These are phyloP conservation scores for Anthopleura sola DNA, from an alignment of 64 coral and sea anemone genomes.

Conservation along the genomic window DNA sequence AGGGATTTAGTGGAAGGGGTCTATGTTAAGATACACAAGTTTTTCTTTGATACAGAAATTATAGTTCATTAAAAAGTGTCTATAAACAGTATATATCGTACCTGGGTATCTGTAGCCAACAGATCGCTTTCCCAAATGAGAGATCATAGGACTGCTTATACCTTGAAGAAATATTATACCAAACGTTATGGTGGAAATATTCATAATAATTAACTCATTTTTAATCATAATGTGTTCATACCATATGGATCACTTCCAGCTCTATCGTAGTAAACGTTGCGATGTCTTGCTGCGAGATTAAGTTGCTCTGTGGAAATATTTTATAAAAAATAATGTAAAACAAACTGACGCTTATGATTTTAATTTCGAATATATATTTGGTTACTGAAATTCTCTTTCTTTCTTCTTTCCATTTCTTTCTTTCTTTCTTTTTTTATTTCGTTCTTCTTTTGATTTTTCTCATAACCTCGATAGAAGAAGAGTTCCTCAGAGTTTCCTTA, in stretches of 20 bases:
- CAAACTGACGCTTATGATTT: neutral
- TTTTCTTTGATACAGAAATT: no score
- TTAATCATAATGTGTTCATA: neutral
- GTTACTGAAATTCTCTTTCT: neutral
- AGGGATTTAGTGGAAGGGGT: no score
- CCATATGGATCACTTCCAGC: constrained; percentile 77
- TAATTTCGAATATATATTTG: neutral
- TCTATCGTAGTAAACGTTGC: constrained; percentile 77
- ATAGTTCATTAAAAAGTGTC: neutral
- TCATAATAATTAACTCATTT: neutral
- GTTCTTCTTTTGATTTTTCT: no score
- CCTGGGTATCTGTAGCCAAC: neutral
- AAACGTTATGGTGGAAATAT: neutral
- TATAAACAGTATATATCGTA: neutral
- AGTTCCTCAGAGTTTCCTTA: no score
- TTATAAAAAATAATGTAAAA: neutral
- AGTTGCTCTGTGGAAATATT: constrained; percentile 58
- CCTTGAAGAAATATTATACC: neutral
- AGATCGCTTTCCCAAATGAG: constrained; percentile 3
- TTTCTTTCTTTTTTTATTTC: no score
- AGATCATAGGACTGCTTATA: constrained; percentile 12
- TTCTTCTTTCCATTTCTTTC: no score
- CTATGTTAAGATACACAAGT: no score
- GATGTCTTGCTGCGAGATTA: constrained; percentile 79
- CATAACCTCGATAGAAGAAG: no score